Base-by-base conservation (phyloP, 2,797 vertebrate genomes). In the Salarias fasciatus region DNA sequence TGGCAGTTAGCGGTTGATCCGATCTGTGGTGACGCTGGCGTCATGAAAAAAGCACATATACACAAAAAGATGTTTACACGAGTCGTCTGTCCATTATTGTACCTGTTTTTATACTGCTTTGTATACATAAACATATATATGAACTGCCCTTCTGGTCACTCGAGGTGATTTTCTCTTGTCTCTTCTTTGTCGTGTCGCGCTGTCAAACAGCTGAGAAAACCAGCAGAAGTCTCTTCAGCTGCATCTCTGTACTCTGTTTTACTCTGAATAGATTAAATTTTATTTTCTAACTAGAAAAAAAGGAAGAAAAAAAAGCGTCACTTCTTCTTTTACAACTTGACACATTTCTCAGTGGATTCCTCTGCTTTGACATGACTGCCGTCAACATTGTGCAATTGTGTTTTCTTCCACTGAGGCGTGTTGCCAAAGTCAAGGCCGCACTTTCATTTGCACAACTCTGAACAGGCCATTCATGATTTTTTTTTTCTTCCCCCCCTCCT, bases 31-130 rank as follows among this genome's bases (percentile, higher is more conserved):
- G 96, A 95, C 94, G 96, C 96, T 86, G 96, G 96, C 96, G 95
- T 95, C 95, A 92, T 93, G 81, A 85, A 93, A n/a, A 24, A 92
- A 95, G 95, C 95, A 96, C 94, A 95, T 93, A 91, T 89, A 85
- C 90, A 92, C 86, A 81, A 92, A 94, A 24, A 24, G 2, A 94
- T 95, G 95, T 97, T 97, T 97, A 96, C 96, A 96, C 92, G 91
- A 93, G 86, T 90, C 92, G 91, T 93, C 91, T 94, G 92, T 95
- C 86, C 93, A 93, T 94, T 93, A 92, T 93, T 91, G 91, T 95
- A 94, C 93, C 92, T 94, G 75, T 96, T 97, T 24, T 96, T 97
- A 95, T 96, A 96, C 93, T 85, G 92, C 91, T 87, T 94, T 94
- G 93, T 96, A 95, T 80, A 84, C 83, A 80, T 87, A 91, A 94